Evolutionary conservation across 2,797 vertebrate genomes (phyloP).

Genomic region (Sebastes minor): DNA sequence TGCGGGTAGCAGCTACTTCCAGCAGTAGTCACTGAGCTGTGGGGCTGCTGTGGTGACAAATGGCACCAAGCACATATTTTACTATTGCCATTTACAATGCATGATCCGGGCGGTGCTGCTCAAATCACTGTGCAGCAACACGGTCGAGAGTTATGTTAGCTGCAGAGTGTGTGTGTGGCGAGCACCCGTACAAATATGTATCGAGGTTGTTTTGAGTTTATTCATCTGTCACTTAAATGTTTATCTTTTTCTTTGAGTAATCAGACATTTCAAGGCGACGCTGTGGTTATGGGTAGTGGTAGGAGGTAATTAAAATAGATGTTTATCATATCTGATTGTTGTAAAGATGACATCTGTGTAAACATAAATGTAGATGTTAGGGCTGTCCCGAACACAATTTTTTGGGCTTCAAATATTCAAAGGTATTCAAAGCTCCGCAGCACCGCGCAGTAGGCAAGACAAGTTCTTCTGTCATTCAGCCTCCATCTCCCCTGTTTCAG

Average conservation of each 20-base stretch:
- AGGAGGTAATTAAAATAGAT: neutral
- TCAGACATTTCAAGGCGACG: neutral
- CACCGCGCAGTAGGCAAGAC: no score
- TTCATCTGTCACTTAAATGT: neutral
- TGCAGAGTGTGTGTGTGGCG: neutral
- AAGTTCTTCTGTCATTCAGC: no score
- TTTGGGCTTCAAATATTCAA: no score
- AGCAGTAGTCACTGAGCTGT: conserved; percentile 71
- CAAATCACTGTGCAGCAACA: conserved; percentile 71
- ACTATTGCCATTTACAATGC: conserved; percentile 78
- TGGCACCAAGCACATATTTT: conserved; percentile 75
- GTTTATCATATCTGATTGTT: neutral
- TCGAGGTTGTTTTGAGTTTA: conserved; percentile 1
- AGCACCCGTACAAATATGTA: neutral
- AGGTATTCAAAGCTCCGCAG: no score
- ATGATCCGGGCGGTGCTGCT: conserved; percentile 69
- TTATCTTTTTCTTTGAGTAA: neutral
- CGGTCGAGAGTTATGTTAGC: conserved; percentile 57
- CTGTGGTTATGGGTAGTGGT: neutral
- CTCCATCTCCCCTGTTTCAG: no score
- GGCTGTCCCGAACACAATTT: no score
- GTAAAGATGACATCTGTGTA: neutral
- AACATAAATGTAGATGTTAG: neutral
- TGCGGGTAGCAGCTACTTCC: conserved; percentile 74
- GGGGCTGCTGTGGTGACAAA: conserved; percentile 76